A percentile compares a stretch with the other conserved stretches of the same genome.
These are phyloP conservation scores for Scomber scombrus DNA, from an alignment of 2,113 vertebrate species.

Conservation along the genomic window DNA sequence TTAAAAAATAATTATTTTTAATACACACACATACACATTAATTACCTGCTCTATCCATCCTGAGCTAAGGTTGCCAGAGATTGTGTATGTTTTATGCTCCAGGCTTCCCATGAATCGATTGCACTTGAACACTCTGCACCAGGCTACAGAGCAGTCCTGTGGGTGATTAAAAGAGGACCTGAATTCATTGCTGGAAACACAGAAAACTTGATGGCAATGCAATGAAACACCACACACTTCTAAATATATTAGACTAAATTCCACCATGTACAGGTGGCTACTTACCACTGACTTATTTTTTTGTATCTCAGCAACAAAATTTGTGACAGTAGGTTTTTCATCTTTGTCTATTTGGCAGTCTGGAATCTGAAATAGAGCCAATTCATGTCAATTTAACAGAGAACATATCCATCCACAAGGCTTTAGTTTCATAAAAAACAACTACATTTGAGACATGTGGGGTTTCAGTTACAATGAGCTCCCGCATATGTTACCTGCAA, in stretches of 20 bases:
- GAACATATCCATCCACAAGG: background rate
- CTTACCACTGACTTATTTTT: conserved; percentile 73
- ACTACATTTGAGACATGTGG: no score
- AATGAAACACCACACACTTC: background rate
- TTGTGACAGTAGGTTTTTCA: conserved; percentile 5
- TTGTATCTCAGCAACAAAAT: conserved; percentile 66
- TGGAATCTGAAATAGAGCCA: conserved; percentile 74
- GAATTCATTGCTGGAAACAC: no score
- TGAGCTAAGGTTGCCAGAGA: conserved; percentile 85
- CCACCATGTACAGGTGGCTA: background rate
- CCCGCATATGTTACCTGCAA: conserved; percentile 54
- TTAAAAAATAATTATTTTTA: background rate
- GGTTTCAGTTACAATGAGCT: background rate
- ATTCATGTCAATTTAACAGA: conserved; percentile 1
- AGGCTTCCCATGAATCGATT: conserved; percentile 52
- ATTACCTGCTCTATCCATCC: conserved; percentile 86
- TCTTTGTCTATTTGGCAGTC: conserved; percentile 54
- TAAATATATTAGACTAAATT: background rate
- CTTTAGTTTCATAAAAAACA: background rate
- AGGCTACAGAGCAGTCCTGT: conserved; percentile 85
- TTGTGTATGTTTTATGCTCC: conserved; percentile 68
- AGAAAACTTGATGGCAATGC: background rate
- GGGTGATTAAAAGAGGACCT: background rate
- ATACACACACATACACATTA: background rate
- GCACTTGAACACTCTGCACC: conserved; percentile 82